A percentile compares a stretch with the other conserved stretches of the same genome.
These are phyloP conservation scores for Lasaia peninsularis DNA, from an alignment of 1,140 invertebrate genomes.

Conservation along the genomic window DNA sequence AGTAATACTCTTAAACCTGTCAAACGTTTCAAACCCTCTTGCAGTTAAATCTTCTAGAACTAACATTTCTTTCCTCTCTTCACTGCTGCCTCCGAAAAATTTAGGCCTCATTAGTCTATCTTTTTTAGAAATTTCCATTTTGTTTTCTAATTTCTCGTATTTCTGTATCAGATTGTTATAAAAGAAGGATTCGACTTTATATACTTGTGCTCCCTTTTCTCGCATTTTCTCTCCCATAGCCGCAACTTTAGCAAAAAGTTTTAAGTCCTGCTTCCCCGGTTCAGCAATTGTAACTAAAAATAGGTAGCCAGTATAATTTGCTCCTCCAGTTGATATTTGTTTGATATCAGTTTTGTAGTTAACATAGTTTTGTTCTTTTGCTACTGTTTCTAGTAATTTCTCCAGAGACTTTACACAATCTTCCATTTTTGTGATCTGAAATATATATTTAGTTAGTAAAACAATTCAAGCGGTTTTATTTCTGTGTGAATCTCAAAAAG, in stretches of 20 bases:
- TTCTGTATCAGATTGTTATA: conserved; percentile 27
- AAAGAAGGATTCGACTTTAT: conserved; percentile 26
- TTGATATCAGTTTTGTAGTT: conserved; percentile 17
- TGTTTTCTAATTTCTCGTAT: conserved; percentile 23
- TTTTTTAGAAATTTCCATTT: conserved; percentile 20
- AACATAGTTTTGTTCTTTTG: conserved; percentile 19
- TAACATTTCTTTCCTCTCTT: conserved; percentile 31
- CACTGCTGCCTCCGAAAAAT: conserved; percentile 34
- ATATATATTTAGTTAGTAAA: too few relatives aligned
- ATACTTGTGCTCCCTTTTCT: neutral
- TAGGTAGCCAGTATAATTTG: conserved; percentile 30
- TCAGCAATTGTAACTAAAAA: conserved; percentile 23
- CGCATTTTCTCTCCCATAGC: conserved; percentile 23
- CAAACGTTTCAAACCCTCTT: conserved; percentile 28
- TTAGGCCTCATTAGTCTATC: conserved; percentile 3
- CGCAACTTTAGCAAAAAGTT: conserved; percentile 36
- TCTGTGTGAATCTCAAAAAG: too few relatives aligned
- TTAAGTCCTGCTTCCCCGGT: conserved; percentile 22
- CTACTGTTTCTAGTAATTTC: conserved; percentile 20
- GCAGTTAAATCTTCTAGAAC: conserved; percentile 38
- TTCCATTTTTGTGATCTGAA: neutral
- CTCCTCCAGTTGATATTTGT: conserved; percentile 20
- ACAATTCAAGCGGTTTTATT: too few relatives aligned
- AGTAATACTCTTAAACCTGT: conserved; percentile 37
- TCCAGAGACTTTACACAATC: neutral